Conservation (phyloP, 1,140 invertebrate species). For the Apis cerana region DNA sequence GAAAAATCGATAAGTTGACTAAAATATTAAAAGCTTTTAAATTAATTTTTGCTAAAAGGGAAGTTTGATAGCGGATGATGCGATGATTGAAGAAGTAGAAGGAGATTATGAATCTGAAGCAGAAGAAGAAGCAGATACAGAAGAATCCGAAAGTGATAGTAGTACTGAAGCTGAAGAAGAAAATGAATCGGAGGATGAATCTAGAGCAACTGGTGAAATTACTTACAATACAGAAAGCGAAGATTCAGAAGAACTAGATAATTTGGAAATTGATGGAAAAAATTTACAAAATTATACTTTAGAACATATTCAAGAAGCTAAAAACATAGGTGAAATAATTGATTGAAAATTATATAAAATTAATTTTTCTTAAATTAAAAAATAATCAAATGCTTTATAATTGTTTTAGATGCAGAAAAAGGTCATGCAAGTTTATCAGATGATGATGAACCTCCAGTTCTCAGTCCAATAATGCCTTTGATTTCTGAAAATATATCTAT, state of each 20-base stretch:
- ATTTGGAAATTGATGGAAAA: slow-evolving; percentile 67
- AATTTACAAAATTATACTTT: slow-evolving; percentile 23
- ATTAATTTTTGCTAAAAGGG: slow-evolving; percentile 57
- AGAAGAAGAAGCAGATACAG: slow-evolving; percentile 60
- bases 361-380: not conserved
- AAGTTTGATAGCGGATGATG: slow-evolving; percentile 69
- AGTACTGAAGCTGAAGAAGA: slow-evolving; percentile 45
- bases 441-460: slow-evolving; percentile 77
- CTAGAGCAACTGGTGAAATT: slow-evolving; percentile 41
- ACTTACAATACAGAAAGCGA: slow-evolving; percentile 65
- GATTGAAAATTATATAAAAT: not conserved
- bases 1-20: too few species aligned
- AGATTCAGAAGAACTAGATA: slow-evolving; percentile 69
- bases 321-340: slow-evolving; percentile 23
- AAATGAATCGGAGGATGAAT: slow-evolving; percentile 59
- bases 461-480: slow-evolving; percentile 76
- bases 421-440: slow-evolving; percentile 54
- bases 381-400: not conserved
- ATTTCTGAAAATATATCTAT: slow-evolving; percentile 52
- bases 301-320: not conserved
- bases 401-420: slow-evolving; percentile 20
- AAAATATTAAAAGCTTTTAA: not conserved
- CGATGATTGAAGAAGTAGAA: slow-evolving; percentile 57
- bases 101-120: slow-evolving; percentile 72
- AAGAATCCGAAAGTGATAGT: slow-evolving; percentile 43